These are phyloP conservation scores for Saccostrea glomerata DNA, from an alignment of 1,140 invertebrate species.

Conservation along the genomic window DNA sequence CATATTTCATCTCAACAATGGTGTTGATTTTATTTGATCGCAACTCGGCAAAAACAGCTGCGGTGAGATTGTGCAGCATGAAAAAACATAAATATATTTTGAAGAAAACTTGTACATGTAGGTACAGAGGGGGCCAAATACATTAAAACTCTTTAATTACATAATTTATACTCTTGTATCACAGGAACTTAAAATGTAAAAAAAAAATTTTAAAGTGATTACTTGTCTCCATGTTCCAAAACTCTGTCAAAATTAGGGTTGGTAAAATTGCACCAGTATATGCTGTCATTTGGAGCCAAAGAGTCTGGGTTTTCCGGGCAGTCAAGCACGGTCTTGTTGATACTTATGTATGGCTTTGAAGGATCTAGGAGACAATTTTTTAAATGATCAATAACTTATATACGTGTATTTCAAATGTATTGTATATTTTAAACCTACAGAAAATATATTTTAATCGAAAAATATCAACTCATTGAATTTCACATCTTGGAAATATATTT, in stretches of 20 bases:
- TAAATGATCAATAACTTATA: too few species aligned
- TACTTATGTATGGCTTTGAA: not conserved
- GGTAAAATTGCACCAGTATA: constrained; percentile 4
- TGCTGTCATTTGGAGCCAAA: not conserved
- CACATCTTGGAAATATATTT: too few species aligned
- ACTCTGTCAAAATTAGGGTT: not conserved
- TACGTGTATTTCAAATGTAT: too few species aligned
- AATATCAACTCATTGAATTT: too few species aligned
- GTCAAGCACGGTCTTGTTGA: not conserved
- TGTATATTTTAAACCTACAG: too few species aligned
- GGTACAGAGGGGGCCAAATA: not conserved
- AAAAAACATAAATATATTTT: not conserved
- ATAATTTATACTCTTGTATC: not conserved
- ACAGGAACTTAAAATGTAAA: not conserved
- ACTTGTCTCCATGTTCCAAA: constrained; percentile 5
- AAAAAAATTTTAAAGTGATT: not conserved
- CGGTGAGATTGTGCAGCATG: too few species aligned
- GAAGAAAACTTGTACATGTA: not conserved
- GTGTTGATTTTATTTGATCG: too few species aligned
- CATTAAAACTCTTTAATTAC: not conserved
- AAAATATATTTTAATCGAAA: too few species aligned
- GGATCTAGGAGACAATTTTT: not conserved
- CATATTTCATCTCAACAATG: too few species aligned
- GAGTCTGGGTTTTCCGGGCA: not conserved
- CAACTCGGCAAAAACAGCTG: too few species aligned